phyloP scores from a whole-genome alignment of 2,113 vertebrate genomes.

The Drymodes brunneopygia region DNA sequence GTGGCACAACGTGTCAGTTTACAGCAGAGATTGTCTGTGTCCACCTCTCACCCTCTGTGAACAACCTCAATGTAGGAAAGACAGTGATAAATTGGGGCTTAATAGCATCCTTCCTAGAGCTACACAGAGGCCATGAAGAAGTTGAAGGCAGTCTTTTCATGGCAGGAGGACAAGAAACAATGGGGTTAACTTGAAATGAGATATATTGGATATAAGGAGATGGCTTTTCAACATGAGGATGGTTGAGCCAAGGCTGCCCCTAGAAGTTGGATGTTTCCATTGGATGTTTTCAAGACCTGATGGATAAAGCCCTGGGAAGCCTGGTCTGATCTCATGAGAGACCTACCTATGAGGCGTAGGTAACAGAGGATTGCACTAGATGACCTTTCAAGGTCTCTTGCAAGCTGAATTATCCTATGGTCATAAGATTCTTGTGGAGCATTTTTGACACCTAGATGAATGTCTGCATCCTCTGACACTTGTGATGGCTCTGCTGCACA shows the following conservation, averaged over 20 bases:
- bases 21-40: not conserved
- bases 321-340: not conserved
- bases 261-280: not conserved
- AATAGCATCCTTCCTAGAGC: not conserved
- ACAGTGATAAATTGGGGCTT: not conserved
- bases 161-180: not conserved
- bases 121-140: not conserved
- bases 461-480: not conserved
- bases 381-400: not conserved
- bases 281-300: not conserved
- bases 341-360: not conserved
- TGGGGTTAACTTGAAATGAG: not conserved
- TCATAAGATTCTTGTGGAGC: not conserved
- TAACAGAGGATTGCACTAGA: not conserved
- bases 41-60: not conserved
- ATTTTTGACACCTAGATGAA: not conserved
- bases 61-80: not conserved
- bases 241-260: not conserved
- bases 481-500: not conserved
- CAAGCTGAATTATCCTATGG: not conserved
- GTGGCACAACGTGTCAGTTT: not conserved
- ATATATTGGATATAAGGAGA: not conserved
- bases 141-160: not conserved
- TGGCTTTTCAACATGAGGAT: not conserved
- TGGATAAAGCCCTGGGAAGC: not conserved